A percentile compares a stretch with the other conserved stretches of the same genome.
Conservation (phyloP, 2,797 vertebrate genomes). For the Myotis vivesi region DNA sequence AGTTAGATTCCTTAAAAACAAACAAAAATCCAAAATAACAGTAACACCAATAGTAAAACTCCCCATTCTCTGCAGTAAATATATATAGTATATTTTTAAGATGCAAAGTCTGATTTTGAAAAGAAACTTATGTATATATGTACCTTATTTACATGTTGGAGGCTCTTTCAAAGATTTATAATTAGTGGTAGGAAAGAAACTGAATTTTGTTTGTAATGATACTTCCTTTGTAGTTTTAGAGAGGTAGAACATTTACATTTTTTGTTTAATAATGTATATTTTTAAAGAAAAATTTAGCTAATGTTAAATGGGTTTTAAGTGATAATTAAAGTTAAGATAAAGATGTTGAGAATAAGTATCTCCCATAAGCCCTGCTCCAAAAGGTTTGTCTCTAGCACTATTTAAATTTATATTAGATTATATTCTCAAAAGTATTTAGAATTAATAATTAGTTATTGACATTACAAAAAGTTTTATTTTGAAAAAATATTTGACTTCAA, state of each 20-base stretch:
- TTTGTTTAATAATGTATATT: constrained; percentile 27
- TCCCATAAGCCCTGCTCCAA: background rate
- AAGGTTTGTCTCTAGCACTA: background rate
- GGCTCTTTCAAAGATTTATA: background rate
- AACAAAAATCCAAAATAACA: background rate
- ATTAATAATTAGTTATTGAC: background rate
- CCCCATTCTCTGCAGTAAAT: background rate
- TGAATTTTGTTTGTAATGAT: constrained; percentile 20
- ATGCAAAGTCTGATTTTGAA: background rate
- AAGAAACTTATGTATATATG: background rate
- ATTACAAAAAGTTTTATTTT: background rate
- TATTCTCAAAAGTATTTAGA: background rate
- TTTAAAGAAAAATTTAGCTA: constrained; percentile 14
- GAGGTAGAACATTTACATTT: background rate
- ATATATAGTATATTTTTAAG: background rate
- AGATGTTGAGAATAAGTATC: background rate
- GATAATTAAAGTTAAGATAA: constrained; percentile 16
- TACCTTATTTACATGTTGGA: constrained; percentile 3
- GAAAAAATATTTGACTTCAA: background rate
- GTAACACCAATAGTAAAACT: background rate
- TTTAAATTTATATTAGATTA: constrained; percentile 14
- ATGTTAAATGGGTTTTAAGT: constrained; percentile 14
- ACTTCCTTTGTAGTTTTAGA: constrained; percentile 25
- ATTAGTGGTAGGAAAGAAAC: constrained; percentile 3
- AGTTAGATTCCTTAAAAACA: background rate